phyloP scores from a whole-genome alignment of 1,140 invertebrate genomes.

The Macrobrachium nipponense region DNA sequence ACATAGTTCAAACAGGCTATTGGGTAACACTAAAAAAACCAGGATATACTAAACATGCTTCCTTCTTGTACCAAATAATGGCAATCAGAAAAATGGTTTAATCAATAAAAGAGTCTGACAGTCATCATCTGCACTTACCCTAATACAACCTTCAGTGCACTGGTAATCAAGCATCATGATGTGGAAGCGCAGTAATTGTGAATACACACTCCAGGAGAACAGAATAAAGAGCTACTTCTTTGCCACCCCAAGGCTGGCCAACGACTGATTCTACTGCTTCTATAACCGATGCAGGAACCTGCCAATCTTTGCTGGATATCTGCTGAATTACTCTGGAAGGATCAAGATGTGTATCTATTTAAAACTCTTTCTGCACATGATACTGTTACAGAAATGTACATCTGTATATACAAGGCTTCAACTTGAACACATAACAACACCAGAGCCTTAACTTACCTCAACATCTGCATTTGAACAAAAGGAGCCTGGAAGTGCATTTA shows the following conservation, averaged over 20 bases:
- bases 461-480: constrained; percentile 52
- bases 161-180: constrained; percentile 16
- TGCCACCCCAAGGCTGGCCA: constrained; percentile 52
- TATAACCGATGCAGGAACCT: constrained; percentile 24
- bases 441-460: constrained; percentile 14
- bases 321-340: constrained; percentile 28
- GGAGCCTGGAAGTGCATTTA: constrained; percentile 45
- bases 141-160: constrained; percentile 34
- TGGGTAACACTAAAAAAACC: too few species aligned
- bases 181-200: constrained; percentile 35
- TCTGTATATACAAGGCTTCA: too few species aligned
- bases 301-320: constrained; percentile 41
- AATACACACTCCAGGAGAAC: constrained; percentile 47
- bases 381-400: too few species aligned
- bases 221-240: constrained; percentile 36
- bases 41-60: not conserved
- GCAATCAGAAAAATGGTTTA: too few species aligned
- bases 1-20: too few species aligned
- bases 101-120: too few species aligned
- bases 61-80: not conserved
- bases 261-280: constrained; percentile 26
- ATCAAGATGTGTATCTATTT: not conserved
- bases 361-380: not conserved
- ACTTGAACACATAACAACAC: not conserved
- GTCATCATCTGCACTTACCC: constrained; percentile 15